Evolutionary conservation across 2,888 invertebrate genomes (phyloP).

Genomic region (Venustoraphidia nigricollis): DNA sequence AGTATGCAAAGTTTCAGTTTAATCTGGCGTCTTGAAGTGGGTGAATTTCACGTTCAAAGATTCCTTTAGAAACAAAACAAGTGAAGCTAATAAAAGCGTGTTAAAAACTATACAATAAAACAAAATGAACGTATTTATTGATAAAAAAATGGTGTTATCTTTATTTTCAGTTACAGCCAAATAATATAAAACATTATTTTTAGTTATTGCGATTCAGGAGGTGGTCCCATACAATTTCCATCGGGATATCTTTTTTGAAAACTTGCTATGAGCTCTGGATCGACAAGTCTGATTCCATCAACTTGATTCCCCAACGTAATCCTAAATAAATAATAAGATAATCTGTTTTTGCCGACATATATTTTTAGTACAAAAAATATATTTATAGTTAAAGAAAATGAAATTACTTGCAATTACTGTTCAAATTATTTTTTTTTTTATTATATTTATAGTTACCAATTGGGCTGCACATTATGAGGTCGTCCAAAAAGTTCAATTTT

Average conservation of each 20-base stretch:
- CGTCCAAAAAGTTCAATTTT: constrained; percentile 95
- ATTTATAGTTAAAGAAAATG: too few relatives aligned
- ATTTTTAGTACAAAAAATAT: too few relatives aligned
- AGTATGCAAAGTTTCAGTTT: too few relatives aligned
- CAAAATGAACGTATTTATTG: too few relatives aligned
- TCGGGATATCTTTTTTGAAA: constrained; percentile 90
- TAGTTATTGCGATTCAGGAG: constrained; percentile 16
- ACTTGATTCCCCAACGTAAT: constrained; percentile 94
- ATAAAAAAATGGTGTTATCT: too few relatives aligned
- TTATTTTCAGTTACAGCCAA: too few relatives aligned
- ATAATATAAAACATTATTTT: background rate
- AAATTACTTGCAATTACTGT: too few relatives aligned
- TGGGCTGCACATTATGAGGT: constrained; percentile 95
- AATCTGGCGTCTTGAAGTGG: too few relatives aligned
- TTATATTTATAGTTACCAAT: constrained; percentile 50
- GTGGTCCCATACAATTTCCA: constrained; percentile 48
- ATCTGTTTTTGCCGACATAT: background rate
- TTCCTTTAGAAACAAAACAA: too few relatives aligned
- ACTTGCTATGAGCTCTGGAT: constrained; percentile 76
- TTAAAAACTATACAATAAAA: too few relatives aligned
- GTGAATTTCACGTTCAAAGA: too few relatives aligned
- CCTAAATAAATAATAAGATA: constrained; percentile 23
- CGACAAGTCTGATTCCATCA: constrained; percentile 84
- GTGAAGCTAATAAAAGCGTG: too few relatives aligned
- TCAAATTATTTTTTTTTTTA: background rate